Conservation (phyloP, 37 sponge, comb jelly and placozoan genomes). For the Amphimedon queenslandica region DNA sequence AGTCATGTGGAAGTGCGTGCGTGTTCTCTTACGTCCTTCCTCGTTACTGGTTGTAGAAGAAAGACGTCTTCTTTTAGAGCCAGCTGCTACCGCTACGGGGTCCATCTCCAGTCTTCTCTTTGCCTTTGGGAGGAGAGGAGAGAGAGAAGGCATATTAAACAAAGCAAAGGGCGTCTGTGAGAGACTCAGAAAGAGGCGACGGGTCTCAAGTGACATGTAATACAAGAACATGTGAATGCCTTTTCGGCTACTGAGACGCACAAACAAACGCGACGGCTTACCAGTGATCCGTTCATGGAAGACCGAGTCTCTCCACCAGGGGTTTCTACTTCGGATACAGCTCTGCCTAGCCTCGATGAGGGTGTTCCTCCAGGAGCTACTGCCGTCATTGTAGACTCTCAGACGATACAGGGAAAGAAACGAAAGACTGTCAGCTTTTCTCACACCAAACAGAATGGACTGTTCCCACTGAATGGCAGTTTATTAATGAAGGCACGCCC, state of each 20-base stretch:
- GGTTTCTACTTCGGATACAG: conserved; percentile 9
- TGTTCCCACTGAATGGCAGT: too few species aligned
- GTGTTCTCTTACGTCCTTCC: background rate
- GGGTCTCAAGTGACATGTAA: background rate
- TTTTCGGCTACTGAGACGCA: background rate
- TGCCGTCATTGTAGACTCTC: too few species aligned
- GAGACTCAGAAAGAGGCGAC: background rate
- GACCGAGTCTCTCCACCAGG: conserved; percentile 14
- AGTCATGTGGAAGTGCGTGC: background rate
- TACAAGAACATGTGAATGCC: background rate
- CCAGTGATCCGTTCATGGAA: conserved; percentile 38
- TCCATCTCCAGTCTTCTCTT: conserved; percentile 67
- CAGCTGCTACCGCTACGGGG: conserved; percentile 3
- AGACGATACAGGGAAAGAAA: too few species aligned
- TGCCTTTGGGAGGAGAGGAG: conserved; percentile 23
- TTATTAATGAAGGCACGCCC: too few species aligned
- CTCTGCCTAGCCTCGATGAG: background rate
- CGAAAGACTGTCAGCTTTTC: too few species aligned
- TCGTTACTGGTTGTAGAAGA: conserved; percentile 29
- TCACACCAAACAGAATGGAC: too few species aligned
- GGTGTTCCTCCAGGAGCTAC: conserved; percentile 1
- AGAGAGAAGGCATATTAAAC: background rate
- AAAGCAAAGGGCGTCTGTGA: background rate
- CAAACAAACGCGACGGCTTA: background rate
- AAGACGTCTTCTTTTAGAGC: conserved; percentile 31